phyloP scores from a whole-genome alignment of 1,140 invertebrate species.

The Pogonomyrmex barbatus region DNA sequence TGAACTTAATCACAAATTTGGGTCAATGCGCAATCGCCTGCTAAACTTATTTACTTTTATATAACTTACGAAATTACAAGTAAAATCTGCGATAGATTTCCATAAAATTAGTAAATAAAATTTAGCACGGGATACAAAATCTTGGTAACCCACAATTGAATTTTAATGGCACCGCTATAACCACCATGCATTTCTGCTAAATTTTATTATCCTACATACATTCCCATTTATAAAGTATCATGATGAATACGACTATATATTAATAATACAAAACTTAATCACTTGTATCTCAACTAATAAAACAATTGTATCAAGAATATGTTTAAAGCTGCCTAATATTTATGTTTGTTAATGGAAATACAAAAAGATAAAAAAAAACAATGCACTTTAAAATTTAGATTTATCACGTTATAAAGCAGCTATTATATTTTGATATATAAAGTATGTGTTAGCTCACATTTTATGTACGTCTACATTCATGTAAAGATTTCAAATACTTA shows the following conservation, averaged over 20 bases:
- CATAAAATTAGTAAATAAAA: conserved; percentile 42
- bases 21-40: neutral
- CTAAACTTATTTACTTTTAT: conserved; percentile 21
- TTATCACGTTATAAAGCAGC: neutral
- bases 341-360: conserved; percentile 7
- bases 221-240: conserved; percentile 31
- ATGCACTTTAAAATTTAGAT: neutral
- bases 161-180: conserved; percentile 62
- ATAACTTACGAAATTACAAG: conserved; percentile 31
- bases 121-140: conserved; percentile 15
- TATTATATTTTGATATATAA: conserved; percentile 43
- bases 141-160: conserved; percentile 37
- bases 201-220: conserved; percentile 13
- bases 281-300: conserved; percentile 18
- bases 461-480: neutral
- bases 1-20: conserved; percentile 28
- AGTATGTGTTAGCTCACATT: neutral
- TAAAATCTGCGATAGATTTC: conserved; percentile 18
- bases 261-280: conserved; percentile 42
- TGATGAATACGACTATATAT: conserved; percentile 21
- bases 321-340: conserved; percentile 36
- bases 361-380: neutral
- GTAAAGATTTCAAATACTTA: conserved; percentile 21
- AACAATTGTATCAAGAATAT: conserved; percentile 27
- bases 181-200: conserved; percentile 19